Percentiles rank a stretch among this genome's conserved stretches.
phyloP scores from a whole-genome alignment of 1,140 invertebrate genomes.

The Trachymyrmex cornetzi region DNA sequence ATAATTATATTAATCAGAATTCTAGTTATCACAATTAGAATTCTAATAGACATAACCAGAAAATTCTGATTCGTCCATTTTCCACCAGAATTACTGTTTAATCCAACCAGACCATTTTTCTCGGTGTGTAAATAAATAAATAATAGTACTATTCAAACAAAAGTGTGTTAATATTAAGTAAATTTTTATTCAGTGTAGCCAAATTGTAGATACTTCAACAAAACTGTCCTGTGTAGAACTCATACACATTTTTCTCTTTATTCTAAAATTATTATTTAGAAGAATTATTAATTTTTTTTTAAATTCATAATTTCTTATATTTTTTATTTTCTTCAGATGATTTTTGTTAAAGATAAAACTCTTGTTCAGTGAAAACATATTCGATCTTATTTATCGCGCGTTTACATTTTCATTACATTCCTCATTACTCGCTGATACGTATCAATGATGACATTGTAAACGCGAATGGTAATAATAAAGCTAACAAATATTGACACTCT shows the following conservation, averaged over 20 bases:
- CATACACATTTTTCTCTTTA: neutral
- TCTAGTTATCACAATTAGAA: too few relatives aligned
- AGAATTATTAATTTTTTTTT: neutral
- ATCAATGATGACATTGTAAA: neutral
- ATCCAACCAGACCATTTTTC: too few relatives aligned
- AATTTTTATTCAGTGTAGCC: too few relatives aligned
- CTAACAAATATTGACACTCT: constrained; percentile 56
- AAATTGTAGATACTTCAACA: too few relatives aligned
- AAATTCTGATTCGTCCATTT: too few relatives aligned
- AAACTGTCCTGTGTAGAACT: too few relatives aligned
- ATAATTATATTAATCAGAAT: too few relatives aligned
- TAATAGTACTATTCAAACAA: too few relatives aligned
- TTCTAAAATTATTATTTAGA: neutral
- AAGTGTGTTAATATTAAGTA: too few relatives aligned
- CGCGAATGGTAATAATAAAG: constrained; percentile 24
- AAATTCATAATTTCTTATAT: neutral
- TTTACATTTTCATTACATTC: constrained; percentile 10
- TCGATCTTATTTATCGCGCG: neutral
- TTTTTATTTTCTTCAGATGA: neutral
- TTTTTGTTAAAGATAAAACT: neutral
- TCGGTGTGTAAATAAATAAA: too few relatives aligned
- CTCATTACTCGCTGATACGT: neutral
- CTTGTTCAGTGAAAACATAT: neutral
- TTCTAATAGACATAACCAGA: too few relatives aligned
- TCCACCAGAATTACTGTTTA: too few relatives aligned